phyloP scores from a whole-genome alignment of 2,888 invertebrate genomes.

The Calameuta filiformis region DNA sequence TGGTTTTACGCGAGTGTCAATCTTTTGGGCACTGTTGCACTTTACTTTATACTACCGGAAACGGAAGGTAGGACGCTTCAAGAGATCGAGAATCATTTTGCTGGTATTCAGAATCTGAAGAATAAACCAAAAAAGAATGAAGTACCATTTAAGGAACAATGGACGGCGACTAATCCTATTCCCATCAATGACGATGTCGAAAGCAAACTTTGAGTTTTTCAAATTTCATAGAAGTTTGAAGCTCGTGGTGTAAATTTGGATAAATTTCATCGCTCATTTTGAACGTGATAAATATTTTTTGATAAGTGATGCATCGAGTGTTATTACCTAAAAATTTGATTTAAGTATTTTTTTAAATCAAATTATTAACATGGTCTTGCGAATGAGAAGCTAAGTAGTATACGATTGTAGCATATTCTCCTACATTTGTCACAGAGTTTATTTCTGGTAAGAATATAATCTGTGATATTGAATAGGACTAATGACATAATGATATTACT shows the following conservation, averaged over 20 bases:
- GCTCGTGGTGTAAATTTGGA: not conserved
- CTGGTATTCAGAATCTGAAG: constrained; percentile 69
- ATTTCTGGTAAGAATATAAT: too few species aligned
- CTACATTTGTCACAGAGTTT: too few species aligned
- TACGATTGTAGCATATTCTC: too few species aligned
- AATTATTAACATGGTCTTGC: too few species aligned
- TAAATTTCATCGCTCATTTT: not conserved
- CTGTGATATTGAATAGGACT: too few species aligned
- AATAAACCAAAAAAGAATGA: constrained; percentile 47
- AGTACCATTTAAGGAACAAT: constrained; percentile 52
- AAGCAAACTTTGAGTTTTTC: constrained; percentile 47
- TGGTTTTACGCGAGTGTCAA: constrained; percentile 76
- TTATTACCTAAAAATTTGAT: too few species aligned
- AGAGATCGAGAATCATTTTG: constrained; percentile 79
- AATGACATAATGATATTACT: too few species aligned
- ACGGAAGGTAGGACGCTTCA: constrained; percentile 82
- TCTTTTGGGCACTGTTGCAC: constrained; percentile 72
- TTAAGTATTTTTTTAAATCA: too few species aligned
- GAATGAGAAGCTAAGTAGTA: too few species aligned
- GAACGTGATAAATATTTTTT: not conserved
- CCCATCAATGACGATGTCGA: constrained; percentile 53
- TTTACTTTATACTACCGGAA: constrained; percentile 81
- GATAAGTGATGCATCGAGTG: too few species aligned
- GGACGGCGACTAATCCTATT: constrained; percentile 59
- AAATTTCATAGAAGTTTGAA: not conserved